Base-by-base conservation (phyloP, 2,113 vertebrate genomes). In the Oncorhynchus keta region DNA sequence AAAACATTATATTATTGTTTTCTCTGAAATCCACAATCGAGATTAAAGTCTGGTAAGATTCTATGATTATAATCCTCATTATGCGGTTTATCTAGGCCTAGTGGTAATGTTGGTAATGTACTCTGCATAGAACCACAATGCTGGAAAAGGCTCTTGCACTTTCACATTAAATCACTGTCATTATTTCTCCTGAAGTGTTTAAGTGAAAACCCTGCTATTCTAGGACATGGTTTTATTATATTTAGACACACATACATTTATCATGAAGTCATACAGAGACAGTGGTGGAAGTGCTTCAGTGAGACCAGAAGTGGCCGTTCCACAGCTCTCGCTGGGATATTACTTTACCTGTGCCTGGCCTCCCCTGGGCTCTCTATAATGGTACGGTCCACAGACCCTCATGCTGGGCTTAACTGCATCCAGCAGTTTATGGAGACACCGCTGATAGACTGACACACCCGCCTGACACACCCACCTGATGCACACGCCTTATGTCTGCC, bases 141-240 rank as follows among this genome's bases (percentile, higher is more conserved):
- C 1, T 55, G 16, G 51, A 55, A 55, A 55, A 26, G 20, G 61
- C 24, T 22, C n/a, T 11, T 64, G 22, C 22, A 45, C 9, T 45
- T 45, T 45, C 39, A 22, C 20, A 22, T 26, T 64, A 16, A 26
- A n/a, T 24, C 20, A 26, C 22, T 26, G 61, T 64, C 20, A 16
- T 64, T 26, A n/a, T 64, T 22, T 64, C 8, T 26, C n/a, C 12
- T 24, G 13, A 55, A 55, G 51, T 55, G 51, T 55, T 55, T 14
- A 18, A 55, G 51, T 55, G 85, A 89, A 85, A 84, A 87, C 89
- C 88, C 87, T 87, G 86, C 88, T 91, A 86, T 90, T 76, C 83
- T 87, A 87, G 85, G 83, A 91, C 86, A 85, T 87, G 89, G 88
- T 87, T 89, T 89, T 84, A 87, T 91, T 89, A 87, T 87, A 84